Base-by-base conservation (phyloP, 1,140 invertebrate species). In the Scaptodrosophila lebanonensis region DNA sequence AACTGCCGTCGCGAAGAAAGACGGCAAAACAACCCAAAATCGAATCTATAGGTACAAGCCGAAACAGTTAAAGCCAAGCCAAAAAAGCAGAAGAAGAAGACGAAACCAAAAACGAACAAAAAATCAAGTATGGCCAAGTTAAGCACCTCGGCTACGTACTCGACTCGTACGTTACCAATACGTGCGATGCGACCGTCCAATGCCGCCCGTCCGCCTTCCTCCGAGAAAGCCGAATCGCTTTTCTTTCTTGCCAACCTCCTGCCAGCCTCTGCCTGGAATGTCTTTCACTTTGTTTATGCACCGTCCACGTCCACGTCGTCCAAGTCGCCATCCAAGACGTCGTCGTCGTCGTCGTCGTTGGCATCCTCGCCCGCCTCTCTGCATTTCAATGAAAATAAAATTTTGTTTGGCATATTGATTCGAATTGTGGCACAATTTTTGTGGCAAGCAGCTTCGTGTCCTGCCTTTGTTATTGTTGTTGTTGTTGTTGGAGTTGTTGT, bases 351-450 rank as follows among this genome's bases (percentile, higher is more conserved):
- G 15, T 27, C 40, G 29, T 53, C 51, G 36, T 43, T 38, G 48
- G 53, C 64, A 52, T 44, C 57, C 36, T 42, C 40, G 60, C n/a
- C n/a, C n/a, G n/a, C n/a, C n/a, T n/a, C n/a, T 44, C 49, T 65
- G 73, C 59, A 72, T 82, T 79, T 82, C 75, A 75, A 66, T 82
- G 75, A 66, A 79, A 73, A 71, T 56, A 75, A 61, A 79, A 82
- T 53, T 52, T 72, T 57, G n/a, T 40, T 42, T 61, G 59, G 68
- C 64, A 64, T 59, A 72, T 65, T 65, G 62, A 60, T 54, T 60
- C 56, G 57, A 61, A 54, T 54, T 65, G 56, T 48, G 42, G 45
- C 60, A 61, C 60, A 57, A 27, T 51, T 59, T 54, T 58, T 48
- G 17, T 39, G 16, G 9, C 38, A 12, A 30, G 18, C n/a, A n/a